Evolutionary conservation across 2,797 vertebrate genomes (phyloP), one percentile per base, ranked within the genome.

Genomic region (Propithecus deckenii): DNA sequence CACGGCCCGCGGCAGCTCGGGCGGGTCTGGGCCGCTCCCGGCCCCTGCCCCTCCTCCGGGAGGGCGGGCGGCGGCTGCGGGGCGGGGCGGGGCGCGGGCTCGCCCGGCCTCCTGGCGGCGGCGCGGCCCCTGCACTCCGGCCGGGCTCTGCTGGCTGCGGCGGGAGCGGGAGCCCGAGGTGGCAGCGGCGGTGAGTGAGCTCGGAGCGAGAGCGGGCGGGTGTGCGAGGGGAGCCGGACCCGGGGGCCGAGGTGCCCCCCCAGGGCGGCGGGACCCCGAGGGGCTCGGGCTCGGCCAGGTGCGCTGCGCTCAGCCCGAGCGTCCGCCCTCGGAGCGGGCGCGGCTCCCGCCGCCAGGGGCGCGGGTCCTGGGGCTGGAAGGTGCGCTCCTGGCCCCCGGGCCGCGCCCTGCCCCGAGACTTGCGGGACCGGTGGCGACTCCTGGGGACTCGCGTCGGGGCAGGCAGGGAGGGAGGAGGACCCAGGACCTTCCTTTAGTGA

Each of bases 21-120:
- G 86, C 48, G 6, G 75, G 63, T 61, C 57, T 2, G 0, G 85
- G 86, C 57, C 35, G 48, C 41, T 1, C 35, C 46, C 46, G 43
- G 90, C 7, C 63, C 59, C 92, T 23, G 95, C 96, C 59, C 96
- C 97, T 89, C 96, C 96, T 80, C 92, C 69, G 6, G 23, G 78
- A 20, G 88, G 79, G 96, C 89, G 93, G 93, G 95, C 65, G 59
- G 76, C 61, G 71, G 41, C 91, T 59, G 78, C 88, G 79, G 97
- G 96, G 88, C 94, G 94, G 95, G 92, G 96, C 86, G 94, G 95
- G 92, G 96, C 86, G 32, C 57, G 63, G 87, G 75, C 89, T 50
- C 13, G 30, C 20, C 46, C 46, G 43, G 92, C 95, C 97, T 95
- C 93, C 92, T 0, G 79, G 87, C 61, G 75, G 95, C 87, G 89